A percentile compares a stretch with the other conserved stretches of the same genome.
Conservation (phyloP, 2,797 vertebrate genomes). For the Phalloptychus januarius region DNA sequence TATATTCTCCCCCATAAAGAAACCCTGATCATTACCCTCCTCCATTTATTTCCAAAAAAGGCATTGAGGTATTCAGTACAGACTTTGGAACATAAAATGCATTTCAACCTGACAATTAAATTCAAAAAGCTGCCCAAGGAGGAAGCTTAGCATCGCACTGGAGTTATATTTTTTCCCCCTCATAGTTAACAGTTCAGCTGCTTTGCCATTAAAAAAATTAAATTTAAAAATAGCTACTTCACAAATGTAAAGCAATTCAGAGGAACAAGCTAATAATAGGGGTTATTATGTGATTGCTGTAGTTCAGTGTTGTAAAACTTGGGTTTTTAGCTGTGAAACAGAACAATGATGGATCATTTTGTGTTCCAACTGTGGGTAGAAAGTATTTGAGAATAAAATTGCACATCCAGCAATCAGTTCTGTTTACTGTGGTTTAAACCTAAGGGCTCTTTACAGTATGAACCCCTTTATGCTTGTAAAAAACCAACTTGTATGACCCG, state of each 20-base stretch:
- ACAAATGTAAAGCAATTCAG: not conserved
- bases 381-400: not conserved
- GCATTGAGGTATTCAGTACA: constrained; percentile 34
- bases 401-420: not conserved
- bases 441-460: not conserved
- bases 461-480: not conserved
- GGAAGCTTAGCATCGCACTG: not conserved
- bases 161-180: not conserved
- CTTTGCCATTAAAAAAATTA: not conserved
- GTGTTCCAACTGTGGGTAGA: not conserved
- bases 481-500: not conserved
- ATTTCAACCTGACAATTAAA: not conserved
- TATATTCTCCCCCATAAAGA: constrained; percentile 35
- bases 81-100: not conserved
- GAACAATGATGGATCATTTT: not conserved
- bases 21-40: constrained; percentile 31
- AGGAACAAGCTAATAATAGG: not conserved
- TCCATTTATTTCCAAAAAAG: constrained; percentile 63
- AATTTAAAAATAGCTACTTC: not conserved
- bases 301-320: not conserved
- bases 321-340: not conserved
- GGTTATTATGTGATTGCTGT: not conserved
- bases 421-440: not conserved
- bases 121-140: not conserved
- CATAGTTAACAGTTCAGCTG: not conserved